Conservation (phyloP, 2,113 vertebrate species). For the Pseudolaguvia tuberculata region DNA sequence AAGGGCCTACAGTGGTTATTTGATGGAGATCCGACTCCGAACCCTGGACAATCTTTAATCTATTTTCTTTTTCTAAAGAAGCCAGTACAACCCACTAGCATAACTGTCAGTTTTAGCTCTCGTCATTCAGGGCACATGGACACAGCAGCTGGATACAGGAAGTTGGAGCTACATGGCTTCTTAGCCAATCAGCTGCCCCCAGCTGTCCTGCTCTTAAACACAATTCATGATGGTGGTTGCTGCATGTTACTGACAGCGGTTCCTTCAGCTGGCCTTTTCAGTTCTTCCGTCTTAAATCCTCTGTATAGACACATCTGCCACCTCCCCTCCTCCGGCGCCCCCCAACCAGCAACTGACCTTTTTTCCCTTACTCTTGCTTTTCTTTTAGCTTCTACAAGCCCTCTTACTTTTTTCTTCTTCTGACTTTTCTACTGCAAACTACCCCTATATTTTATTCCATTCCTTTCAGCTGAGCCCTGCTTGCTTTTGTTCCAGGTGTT, state of each 20-base stretch:
- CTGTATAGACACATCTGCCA: conserved; percentile 63
- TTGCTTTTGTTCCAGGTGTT: conserved; percentile 71
- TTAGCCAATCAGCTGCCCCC: conserved; percentile 77
- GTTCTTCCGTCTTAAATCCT: conserved; percentile 70
- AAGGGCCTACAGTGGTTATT: too few species aligned
- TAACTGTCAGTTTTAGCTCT: conserved; percentile 84
- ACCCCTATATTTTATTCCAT: conserved; percentile 63
- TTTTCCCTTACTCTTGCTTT: conserved; percentile 43
- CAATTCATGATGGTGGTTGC: conserved; percentile 69
- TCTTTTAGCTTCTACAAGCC: conserved; percentile 5
- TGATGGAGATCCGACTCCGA: too few species aligned
- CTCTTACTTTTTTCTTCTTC: conserved; percentile 47
- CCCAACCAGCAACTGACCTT: conserved; percentile 54
- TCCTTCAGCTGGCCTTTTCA: conserved; percentile 64
- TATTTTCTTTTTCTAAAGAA: conserved; percentile 46
- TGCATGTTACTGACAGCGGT: conserved; percentile 65
- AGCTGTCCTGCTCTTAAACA: conserved; percentile 77
- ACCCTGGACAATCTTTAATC: conserved; percentile 29
- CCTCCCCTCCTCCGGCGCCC: too few species aligned
- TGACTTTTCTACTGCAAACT: conserved; percentile 58
- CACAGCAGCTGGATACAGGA: conserved; percentile 81
- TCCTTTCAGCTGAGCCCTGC: conserved; percentile 43
- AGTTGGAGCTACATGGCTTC: conserved; percentile 73
- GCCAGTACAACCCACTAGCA: conserved; percentile 62
- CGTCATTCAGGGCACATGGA: conserved; percentile 78